phyloP scores from a whole-genome alignment of 1,140 invertebrate species.

The Drosophila novamexicana region DNA sequence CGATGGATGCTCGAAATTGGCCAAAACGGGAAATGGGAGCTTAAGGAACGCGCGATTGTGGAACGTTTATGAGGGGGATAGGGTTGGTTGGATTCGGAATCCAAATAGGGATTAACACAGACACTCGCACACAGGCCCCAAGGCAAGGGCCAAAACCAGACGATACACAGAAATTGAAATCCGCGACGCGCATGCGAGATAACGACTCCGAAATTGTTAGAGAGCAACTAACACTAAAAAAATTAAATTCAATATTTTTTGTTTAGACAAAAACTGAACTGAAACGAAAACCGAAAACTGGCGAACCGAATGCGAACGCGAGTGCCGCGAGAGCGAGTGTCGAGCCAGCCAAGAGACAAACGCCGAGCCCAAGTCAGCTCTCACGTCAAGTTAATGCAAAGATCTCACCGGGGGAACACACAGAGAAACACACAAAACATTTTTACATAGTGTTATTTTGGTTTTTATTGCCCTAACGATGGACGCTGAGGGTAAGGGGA shows the following conservation, averaged over 20 bases:
- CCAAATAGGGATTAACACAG: conserved; percentile 9
- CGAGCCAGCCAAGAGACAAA: conserved; percentile 30
- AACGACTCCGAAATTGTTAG: conserved; percentile 84
- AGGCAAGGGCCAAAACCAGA: conserved; percentile 11
- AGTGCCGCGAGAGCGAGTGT: conserved; percentile 47
- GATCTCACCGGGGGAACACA: conserved; percentile 16
- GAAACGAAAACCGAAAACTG: conserved; percentile 68
- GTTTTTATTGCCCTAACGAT: conserved; percentile 67
- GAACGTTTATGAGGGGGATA: not conserved
- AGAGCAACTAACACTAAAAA: conserved; percentile 84
- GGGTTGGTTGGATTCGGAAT: conserved; percentile 5
- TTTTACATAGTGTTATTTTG: conserved; percentile 82
- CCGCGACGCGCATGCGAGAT: conserved; percentile 83
- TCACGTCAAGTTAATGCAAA: conserved; percentile 29
- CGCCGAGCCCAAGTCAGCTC: conserved; percentile 36
- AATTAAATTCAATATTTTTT: conserved; percentile 84
- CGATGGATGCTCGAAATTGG: not conserved
- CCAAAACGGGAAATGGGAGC: conserved; percentile 5
- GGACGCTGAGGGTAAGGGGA: conserved; percentile 15
- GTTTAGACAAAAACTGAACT: conserved; percentile 82
- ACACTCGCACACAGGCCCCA: conserved; percentile 8
- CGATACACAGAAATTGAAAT: conserved; percentile 24
- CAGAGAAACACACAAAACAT: conserved; percentile 70
- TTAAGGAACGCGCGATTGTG: not conserved
- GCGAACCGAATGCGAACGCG: conserved; percentile 74